Percentiles rank a stretch among this genome's conserved stretches.
phyloP scores from a whole-genome alignment of 2,113 vertebrate genomes.

The Progne subis region DNA sequence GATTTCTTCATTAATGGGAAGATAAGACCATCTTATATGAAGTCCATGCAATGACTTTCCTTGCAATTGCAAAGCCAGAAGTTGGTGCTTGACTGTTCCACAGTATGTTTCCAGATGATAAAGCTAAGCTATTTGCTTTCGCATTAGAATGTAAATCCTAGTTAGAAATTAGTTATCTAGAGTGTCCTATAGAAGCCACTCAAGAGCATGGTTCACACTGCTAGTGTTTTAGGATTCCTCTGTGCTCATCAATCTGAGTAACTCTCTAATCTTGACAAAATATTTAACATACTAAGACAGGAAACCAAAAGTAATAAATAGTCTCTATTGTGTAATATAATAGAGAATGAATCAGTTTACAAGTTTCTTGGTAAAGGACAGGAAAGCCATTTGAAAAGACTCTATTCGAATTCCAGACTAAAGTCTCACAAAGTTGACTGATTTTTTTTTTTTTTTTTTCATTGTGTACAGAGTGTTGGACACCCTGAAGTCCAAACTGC shows the following conservation, averaged over 20 bases:
- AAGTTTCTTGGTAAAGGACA: background rate
- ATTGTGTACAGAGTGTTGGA: background rate
- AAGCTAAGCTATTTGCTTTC: conserved; percentile 28
- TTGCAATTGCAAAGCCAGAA: background rate
- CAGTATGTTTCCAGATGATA: background rate
- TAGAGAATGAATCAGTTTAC: background rate
- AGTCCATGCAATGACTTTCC: background rate
- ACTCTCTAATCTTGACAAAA: conserved; percentile 16
- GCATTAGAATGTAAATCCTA: conserved; percentile 38
- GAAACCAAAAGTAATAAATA: conserved; percentile 9
- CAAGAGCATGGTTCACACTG: background rate
- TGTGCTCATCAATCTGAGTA: background rate
- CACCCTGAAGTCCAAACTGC: background rate
- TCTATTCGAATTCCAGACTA: background rate
- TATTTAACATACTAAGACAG: background rate
- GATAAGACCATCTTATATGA: background rate
- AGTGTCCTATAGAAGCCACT: background rate
- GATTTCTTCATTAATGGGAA: background rate
- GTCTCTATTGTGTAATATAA: background rate
- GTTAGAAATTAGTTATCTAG: conserved; percentile 33
- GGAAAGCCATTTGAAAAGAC: background rate
- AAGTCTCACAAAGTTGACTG: background rate
- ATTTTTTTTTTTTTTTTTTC: background rate
- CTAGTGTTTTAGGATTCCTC: conserved; percentile 20
- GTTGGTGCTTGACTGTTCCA: background rate